Evolutionary conservation across 2,888 invertebrate species (phyloP).

Genomic region (Rhingia rostrata): DNA sequence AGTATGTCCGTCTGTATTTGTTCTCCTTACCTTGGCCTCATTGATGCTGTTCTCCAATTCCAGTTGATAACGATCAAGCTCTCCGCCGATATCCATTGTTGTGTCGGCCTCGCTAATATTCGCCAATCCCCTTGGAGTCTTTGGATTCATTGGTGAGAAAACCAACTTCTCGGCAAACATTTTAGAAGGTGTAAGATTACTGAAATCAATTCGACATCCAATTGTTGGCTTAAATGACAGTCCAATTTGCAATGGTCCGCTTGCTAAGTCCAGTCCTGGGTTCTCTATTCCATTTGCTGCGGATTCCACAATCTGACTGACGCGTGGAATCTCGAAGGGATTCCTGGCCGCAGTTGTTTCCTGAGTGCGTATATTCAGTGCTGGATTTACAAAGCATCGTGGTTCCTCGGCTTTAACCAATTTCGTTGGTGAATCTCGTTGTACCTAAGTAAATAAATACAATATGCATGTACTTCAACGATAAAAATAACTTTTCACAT

Average conservation of each 20-base stretch:
- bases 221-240: constrained; percentile 81
- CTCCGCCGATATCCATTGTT: constrained; percentile 81
- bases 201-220: constrained; percentile 82
- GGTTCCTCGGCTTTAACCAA: constrained; percentile 39
- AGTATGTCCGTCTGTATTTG: constrained; percentile 56
- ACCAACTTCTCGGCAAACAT: constrained; percentile 81
- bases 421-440: constrained; percentile 65
- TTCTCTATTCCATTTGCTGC: constrained; percentile 76
- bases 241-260: constrained; percentile 78
- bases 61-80: constrained; percentile 82
- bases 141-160: constrained; percentile 78
- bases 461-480: not conserved
- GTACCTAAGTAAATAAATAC: constrained; percentile 76
- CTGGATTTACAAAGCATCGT: constrained; percentile 81
- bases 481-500: not conserved
- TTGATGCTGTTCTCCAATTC: constrained; percentile 83
- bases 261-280: constrained; percentile 76
- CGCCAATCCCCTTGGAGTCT: constrained; percentile 76
- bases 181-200: constrained; percentile 80
- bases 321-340: constrained; percentile 81
- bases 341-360: constrained; percentile 79
- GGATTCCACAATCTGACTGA: constrained; percentile 49
- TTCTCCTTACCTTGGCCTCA: constrained; percentile 81
- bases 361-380: constrained; percentile 80
- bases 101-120: constrained; percentile 80